Percentiles rank a stretch among this genome's conserved stretches.
These are phyloP conservation scores for Mola mola DNA, from an alignment of 2,113 vertebrate species.

Conservation along the genomic window DNA sequence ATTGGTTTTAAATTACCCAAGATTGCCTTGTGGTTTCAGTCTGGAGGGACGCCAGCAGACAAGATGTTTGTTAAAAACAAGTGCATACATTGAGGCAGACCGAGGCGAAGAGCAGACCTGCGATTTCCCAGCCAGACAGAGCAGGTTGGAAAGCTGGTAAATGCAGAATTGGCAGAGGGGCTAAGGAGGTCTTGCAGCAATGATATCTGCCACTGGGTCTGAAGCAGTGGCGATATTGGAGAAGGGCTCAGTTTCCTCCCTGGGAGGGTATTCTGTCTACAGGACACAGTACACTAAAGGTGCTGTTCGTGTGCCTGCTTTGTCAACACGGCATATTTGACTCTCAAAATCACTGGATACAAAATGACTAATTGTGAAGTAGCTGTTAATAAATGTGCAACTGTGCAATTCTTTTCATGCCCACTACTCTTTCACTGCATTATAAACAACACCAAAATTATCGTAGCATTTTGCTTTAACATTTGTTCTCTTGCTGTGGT, in stretches of 20 bases:
- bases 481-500: background rate
- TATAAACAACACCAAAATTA: too few relatives aligned
- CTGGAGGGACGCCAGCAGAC: conserved; percentile 76
- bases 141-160: conserved; percentile 76
- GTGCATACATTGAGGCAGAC: conserved; percentile 75
- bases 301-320: conserved; percentile 2
- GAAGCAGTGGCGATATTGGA: conserved; percentile 31
- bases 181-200: conserved; percentile 69
- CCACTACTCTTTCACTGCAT: too few relatives aligned
- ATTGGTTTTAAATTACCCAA: conserved; percentile 85
- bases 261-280: conserved; percentile 31
- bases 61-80: conserved; percentile 84
- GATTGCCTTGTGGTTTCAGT: conserved; percentile 84
- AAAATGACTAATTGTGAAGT: conserved; percentile 31
- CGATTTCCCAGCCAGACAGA: conserved; percentile 76
- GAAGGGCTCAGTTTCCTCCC: conserved; percentile 22
- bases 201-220: conserved; percentile 71
- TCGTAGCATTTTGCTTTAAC: too few relatives aligned
- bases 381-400: conserved; percentile 23
- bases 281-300: conserved; percentile 7
- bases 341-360: conserved; percentile 17
- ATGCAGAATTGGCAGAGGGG: conserved; percentile 79
- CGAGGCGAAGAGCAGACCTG: conserved; percentile 76
- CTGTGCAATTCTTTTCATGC: too few relatives aligned
- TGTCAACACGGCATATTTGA: conserved; percentile 1